Evolutionary conservation across 2,797 vertebrate genomes (phyloP).

Genomic region (Pseudocheirus occidentalis): DNA sequence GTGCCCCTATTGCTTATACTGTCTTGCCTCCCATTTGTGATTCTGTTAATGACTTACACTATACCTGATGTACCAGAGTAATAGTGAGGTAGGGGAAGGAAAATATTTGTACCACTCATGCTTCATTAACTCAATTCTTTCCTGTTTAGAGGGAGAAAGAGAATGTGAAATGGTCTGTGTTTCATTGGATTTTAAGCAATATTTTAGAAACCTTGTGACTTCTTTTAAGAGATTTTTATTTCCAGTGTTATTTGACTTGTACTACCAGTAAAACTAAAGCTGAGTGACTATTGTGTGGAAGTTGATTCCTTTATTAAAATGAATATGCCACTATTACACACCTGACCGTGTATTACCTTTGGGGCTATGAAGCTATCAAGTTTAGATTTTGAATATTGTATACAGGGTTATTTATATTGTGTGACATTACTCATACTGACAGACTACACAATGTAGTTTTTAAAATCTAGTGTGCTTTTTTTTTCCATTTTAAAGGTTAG

Average conservation of each 20-base stretch:
- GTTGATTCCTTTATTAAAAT: constrained; percentile 81
- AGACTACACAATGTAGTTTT: constrained; percentile 86
- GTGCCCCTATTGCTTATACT: constrained; percentile 86
- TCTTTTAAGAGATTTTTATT: constrained; percentile 79
- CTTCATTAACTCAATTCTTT: constrained; percentile 80
- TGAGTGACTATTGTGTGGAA: constrained; percentile 83
- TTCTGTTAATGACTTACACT: constrained; percentile 81
- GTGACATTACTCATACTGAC: constrained; percentile 88
- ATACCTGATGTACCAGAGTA: constrained; percentile 83
- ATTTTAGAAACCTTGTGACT: constrained; percentile 85
- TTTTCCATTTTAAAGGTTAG: constrained; percentile 81
- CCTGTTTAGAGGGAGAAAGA: constrained; percentile 77
- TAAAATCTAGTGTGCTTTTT: constrained; percentile 78
- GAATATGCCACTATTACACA: constrained; percentile 84
- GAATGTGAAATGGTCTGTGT: constrained; percentile 78
- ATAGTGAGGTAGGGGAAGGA: constrained; percentile 76
- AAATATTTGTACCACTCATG: constrained; percentile 74
- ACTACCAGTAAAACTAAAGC: constrained; percentile 84
- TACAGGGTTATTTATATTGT: constrained; percentile 91
- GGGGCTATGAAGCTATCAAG: constrained; percentile 83
- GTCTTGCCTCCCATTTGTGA: constrained; percentile 85
- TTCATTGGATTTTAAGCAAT: constrained; percentile 84
- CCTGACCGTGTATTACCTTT: constrained; percentile 82
- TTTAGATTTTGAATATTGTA: constrained; percentile 86
- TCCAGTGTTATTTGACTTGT: constrained; percentile 86